phyloP scores from a whole-genome alignment of 30 jellyfish, hydroid and myxozoan genomes.

The Aurelia sp. region DNA sequence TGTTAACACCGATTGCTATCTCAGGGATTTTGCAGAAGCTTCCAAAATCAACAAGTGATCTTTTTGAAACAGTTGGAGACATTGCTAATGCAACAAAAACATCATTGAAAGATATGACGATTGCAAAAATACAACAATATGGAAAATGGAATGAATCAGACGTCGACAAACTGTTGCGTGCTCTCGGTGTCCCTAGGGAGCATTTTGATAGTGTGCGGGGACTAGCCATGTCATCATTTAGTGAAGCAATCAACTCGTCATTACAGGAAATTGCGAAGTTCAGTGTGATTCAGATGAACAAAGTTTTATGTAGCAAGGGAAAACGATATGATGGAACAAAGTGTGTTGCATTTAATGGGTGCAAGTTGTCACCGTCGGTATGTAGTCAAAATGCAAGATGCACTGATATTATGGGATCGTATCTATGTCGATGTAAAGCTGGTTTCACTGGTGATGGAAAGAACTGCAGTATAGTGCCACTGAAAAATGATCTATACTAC shows the following conservation, averaged over 20 bases:
- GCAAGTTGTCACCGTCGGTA: background rate
- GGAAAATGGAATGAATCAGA: background rate
- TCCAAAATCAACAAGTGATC: background rate
- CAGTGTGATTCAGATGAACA: background rate
- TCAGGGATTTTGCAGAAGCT: background rate
- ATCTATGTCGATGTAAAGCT: conserved; percentile 15
- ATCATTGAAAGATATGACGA: background rate
- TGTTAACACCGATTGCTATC: background rate
- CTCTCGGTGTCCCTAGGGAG: background rate
- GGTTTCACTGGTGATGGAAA: conserved; percentile 29
- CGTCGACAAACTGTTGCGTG: background rate
- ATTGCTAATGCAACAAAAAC: background rate
- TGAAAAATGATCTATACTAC: no score
- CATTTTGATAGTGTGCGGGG: background rate
- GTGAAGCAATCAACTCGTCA: background rate
- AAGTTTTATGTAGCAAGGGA: background rate
- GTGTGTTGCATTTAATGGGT: conserved; percentile 1
- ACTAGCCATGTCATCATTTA: background rate
- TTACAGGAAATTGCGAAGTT: background rate
- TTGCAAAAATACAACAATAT: background rate
- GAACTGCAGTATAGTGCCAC: background rate
- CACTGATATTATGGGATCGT: background rate
- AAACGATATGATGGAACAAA: background rate
- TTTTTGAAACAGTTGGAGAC: background rate
- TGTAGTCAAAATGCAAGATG: conserved; percentile 16